phyloP scores from a whole-genome alignment of 2,797 vertebrate genomes.

The Kryptopterus vitreolus region DNA sequence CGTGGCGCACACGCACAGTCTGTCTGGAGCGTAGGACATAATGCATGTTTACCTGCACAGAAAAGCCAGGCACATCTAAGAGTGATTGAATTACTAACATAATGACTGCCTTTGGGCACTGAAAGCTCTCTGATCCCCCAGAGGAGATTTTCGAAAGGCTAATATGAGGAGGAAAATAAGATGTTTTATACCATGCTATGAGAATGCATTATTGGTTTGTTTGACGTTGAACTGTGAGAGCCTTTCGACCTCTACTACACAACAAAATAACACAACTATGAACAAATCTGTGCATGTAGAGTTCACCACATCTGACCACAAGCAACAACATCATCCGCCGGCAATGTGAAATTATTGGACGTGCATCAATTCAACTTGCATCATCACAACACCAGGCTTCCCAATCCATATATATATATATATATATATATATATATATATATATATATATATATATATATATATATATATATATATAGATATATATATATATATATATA shows the following conservation, averaged over 20 bases:
- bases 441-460: too few relatives aligned
- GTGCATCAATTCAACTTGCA: conserved; percentile 1
- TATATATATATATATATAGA: too few relatives aligned
- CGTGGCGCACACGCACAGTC: conserved; percentile 56
- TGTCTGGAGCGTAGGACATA: conserved; percentile 61
- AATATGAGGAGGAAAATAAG: conserved; percentile 40
- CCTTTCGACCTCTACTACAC: conserved; percentile 21
- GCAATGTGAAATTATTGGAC: conserved; percentile 22
- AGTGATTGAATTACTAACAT: conserved; percentile 51
- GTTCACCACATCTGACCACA: conserved; percentile 28
- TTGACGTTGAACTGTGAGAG: conserved; percentile 27
- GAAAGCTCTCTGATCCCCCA: conserved; percentile 39
- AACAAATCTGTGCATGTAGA: neutral
- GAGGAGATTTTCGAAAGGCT: conserved; percentile 37
- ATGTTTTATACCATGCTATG: conserved; percentile 38
- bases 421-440: too few relatives aligned
- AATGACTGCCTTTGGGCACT: conserved; percentile 38
- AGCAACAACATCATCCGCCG: neutral
- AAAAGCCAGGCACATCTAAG: conserved; percentile 53
- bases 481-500: too few relatives aligned
- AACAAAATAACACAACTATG: conserved; percentile 21
- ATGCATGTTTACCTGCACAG: conserved; percentile 61
- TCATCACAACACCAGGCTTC: neutral
- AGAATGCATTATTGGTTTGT: conserved; percentile 33
- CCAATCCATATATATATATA: conserved; percentile 4